These are phyloP conservation scores for Paragorgia papillata DNA, from an alignment of 92 coral and sea anemone genomes.

Conservation along the genomic window DNA sequence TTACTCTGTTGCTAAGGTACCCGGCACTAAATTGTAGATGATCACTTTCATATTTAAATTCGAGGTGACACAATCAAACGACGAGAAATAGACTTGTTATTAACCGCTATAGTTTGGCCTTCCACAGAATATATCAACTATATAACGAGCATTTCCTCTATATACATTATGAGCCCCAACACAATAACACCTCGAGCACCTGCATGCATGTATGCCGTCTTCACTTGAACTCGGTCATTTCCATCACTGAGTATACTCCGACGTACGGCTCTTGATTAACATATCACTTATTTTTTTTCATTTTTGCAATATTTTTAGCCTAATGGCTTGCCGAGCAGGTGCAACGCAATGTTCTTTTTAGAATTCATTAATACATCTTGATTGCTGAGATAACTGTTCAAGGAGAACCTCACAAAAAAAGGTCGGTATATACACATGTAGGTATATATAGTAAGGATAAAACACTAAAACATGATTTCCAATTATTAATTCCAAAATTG, in stretches of 20 bases:
- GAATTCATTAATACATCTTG: conserved; percentile 12
- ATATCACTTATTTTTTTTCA: background rate
- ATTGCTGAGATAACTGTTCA: too few relatives aligned
- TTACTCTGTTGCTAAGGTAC: conserved; percentile 25
- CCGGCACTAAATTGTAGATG: background rate
- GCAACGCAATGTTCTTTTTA: conserved; percentile 15
- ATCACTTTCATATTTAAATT: conserved; percentile 10
- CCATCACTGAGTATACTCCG: background rate
- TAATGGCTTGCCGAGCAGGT: conserved; percentile 26
- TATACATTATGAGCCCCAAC: too few relatives aligned
- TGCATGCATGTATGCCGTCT: too few relatives aligned
- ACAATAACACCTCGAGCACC: too few relatives aligned
- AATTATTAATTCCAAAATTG: too few relatives aligned
- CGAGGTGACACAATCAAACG: background rate
- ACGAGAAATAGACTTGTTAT: background rate
- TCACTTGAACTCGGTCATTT: background rate
- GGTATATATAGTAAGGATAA: too few relatives aligned
- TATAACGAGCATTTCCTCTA: too few relatives aligned
- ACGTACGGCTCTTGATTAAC: background rate
- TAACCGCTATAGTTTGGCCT: background rate
- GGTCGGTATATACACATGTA: too few relatives aligned
- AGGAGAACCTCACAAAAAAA: too few relatives aligned
- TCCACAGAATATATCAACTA: too few relatives aligned
- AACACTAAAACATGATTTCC: too few relatives aligned
- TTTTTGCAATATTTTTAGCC: too few relatives aligned